Base-by-base conservation (phyloP, 2,797 vertebrate species). In the Anguilla pacifica region DNA sequence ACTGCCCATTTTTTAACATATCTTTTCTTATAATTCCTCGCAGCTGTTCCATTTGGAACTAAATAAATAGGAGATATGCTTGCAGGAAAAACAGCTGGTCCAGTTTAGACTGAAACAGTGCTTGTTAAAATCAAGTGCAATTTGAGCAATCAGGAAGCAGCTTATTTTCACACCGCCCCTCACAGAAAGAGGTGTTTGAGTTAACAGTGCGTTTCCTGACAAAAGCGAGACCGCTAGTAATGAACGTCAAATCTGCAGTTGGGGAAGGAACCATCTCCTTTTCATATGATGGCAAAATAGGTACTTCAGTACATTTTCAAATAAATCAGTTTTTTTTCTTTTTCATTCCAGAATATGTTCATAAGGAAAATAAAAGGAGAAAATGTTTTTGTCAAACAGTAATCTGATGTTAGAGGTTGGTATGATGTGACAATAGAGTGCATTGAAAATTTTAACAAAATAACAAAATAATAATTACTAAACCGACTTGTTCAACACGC, bases 331-430 rank as follows among this genome's bases (percentile, higher is more conserved):
- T 77, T 53, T 35, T 85, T 61, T 88, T 96, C 96, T 77, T 70
- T 93, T 96, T 96, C 35, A 94, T 96, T 96, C 94, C 97, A 97
- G 97, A 97, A 94, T 97, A 97, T 96, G 96, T 95, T 97, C 94
- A 95, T 96, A 95, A 96, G 96, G 92, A 95, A 94, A 94, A 96
- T 97, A 96, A 95, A 96, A 96, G 97, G 97, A 96, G 96, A 97
- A 96, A 97, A 97, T 97, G 96, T 97, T 94, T 97, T 97, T 97
- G 96, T 97, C 95, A 97, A 97, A 96, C 97, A 97, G 98, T 98
- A 98, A 99, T 97, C 97, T 98, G 96, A 99, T 99, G 98, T 97
- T 99, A 96, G 98, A 99, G 98, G 98, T 99, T 98, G 96, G 98
- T 99, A 97, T 93, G 89, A 13, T 31, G 92, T 91, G 88, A 91